Base-by-base conservation (phyloP, 2,888 invertebrate genomes). In the Pterostichus niger region DNA sequence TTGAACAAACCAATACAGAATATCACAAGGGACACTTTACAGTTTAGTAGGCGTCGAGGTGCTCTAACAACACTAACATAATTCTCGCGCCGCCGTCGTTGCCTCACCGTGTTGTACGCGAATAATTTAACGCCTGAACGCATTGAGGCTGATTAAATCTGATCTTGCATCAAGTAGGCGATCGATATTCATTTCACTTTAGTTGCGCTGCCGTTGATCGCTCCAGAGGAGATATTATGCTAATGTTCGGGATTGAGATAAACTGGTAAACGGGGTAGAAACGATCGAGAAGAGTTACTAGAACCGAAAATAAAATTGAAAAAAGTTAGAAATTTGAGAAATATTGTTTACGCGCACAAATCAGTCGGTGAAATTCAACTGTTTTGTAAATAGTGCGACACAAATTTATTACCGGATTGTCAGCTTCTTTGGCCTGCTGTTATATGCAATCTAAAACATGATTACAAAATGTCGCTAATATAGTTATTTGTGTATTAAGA, bases 51-150 rank as follows among this genome's bases (percentile, higher is more conserved):
- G 11, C 35, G 31, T 35, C 31, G 31, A 7, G 35, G 35, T 35
- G 64, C 35, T 64, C 11, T 64, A 49, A 64, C 64, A 35, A 64
- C 64, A 64, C 64, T 35, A 71, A 71, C 71, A 71, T 71, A 71
- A 44, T 44, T 71, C 68, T 40, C 40, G 7, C 68, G 68, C 40
- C 40, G 40, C 44, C 68, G 24, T 24, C 24, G 24, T 3, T 3
- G 24, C 24, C 3, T 24, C 24, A 3, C 44, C 68, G 46, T 71
- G 64, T 64, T 71, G 64, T 64, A 71, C 17, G 75, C 52, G 75
- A 75, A 75, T 75, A 75, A 75, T 75, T 75, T 75, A 75, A 75
- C 75, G 75, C 17, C 54, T 75, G 52, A 54, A 75, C 54, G 75
- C 75, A 54, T 54, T 75, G 75, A 75, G 15, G 75, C 54, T 75